phyloP scores from a whole-genome alignment of 30 jellyfish, hydroid and myxozoan species.

The Aurelia aurita region DNA sequence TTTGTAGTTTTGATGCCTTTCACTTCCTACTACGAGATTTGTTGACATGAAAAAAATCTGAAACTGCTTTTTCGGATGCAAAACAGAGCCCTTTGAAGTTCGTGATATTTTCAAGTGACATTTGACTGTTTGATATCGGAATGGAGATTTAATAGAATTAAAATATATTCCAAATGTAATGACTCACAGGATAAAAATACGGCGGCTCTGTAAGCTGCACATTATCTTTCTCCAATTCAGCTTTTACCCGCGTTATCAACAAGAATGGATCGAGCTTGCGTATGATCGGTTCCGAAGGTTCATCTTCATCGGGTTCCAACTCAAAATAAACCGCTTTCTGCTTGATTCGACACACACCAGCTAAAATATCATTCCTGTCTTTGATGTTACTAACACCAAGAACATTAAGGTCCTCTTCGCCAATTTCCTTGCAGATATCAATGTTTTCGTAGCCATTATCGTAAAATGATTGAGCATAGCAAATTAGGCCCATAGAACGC shows the following conservation, averaged over 20 bases:
- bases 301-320: constrained; percentile 77
- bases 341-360: constrained; percentile 80
- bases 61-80: too few species aligned
- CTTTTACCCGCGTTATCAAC: constrained; percentile 78
- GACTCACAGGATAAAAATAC: constrained; percentile 84
- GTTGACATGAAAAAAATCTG: too few species aligned
- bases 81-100: too few species aligned
- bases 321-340: constrained; percentile 86
- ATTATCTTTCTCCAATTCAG: constrained; percentile 66
- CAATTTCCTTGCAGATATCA: constrained; percentile 84
- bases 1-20: too few species aligned
- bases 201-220: constrained; percentile 96
- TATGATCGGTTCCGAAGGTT: constrained; percentile 8
- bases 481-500: constrained; percentile 88
- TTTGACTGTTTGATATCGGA: too few species aligned
- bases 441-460: constrained; percentile 96
- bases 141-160: too few species aligned
- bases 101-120: too few species aligned
- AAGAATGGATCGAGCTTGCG: constrained; percentile 71
- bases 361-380: constrained; percentile 85
- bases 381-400: constrained; percentile 80
- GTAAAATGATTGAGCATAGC: constrained; percentile 94
- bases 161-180: not conserved
- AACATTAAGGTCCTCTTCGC: constrained; percentile 83
- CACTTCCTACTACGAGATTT: too few species aligned